Base-by-base conservation (phyloP, 2,113 vertebrate genomes). In the Mixornis gularis region DNA sequence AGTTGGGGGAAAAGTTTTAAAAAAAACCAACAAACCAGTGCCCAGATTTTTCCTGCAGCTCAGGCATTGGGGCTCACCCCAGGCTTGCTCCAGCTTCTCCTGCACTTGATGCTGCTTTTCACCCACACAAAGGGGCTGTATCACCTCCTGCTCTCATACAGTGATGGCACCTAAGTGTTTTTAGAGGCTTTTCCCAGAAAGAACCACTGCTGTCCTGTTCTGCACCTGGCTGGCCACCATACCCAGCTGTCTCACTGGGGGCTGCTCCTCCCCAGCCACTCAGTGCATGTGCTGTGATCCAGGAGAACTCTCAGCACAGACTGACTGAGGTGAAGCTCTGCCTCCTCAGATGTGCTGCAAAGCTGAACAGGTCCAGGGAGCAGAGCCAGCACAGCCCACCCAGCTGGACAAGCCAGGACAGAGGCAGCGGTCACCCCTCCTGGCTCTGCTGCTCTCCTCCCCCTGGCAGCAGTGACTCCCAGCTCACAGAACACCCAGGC, bases 171-270 rank as follows among this genome's bases (percentile, higher is more conserved):
- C 26, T 2, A 53, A 73, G 4, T 15, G 34, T 13, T 62, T 26
- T 29, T 20, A n/a, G 73, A 46, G 18, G 46, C 17, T 40, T 16
- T 34, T 91, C n/a, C 58, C 34, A 21, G 20, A 12, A 17, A 65
- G 7, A 58, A 32, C 8, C 1, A 0, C 32, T 58, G 17, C 24
- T 65, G n/a, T 32, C 29, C 13, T 21, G 1, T 2, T 34, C 43
- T 55, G 32, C 18, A 6, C 5, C 52, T 30, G 40, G 24, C 19
- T 80, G 62, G 13, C 24, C 30, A 26, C 1, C 0, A 32, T 0
- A 15, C n/a, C 11, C 2, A 0, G 0, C 70, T 26, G 16, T 8
- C 21, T 34, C 71, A 32, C 36, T 12, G 8, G 24, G 2, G 32
- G 40, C 74, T 77, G 69, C 69, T 59, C 36, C 34, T 46, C 24